phyloP scores from a whole-genome alignment of 53 echinoderm and acorn worm genomes.

The Arbacia lixula region DNA sequence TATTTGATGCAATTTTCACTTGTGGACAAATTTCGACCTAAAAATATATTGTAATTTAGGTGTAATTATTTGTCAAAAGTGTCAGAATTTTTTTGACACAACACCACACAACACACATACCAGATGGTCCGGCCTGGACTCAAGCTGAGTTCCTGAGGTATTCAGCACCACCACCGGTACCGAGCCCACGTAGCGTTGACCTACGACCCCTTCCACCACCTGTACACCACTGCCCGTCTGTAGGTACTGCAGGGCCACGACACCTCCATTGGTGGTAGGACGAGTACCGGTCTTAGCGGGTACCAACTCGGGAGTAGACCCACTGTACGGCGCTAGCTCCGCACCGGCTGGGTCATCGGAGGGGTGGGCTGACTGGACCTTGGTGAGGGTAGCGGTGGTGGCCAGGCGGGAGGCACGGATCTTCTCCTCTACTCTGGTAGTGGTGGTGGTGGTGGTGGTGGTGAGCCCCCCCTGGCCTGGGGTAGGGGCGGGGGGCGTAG shows the following conservation, averaged over 20 bases:
- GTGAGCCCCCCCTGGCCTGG: constrained; percentile 1
- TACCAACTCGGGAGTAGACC: too few relatives aligned
- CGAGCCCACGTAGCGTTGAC: constrained; percentile 35
- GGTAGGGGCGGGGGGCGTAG: neutral
- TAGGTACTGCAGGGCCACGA: constrained; percentile 37
- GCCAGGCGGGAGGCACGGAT: constrained; percentile 17
- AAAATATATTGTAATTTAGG: too few relatives aligned
- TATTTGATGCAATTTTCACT: too few relatives aligned
- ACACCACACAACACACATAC: neutral
- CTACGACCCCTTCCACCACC: constrained; percentile 16
- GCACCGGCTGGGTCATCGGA: constrained; percentile 2
- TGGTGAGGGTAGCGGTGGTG: constrained; percentile 28
- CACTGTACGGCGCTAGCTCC: too few relatives aligned
- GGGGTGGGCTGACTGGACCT: constrained; percentile 4
- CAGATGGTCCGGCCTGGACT: neutral
- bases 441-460: too few relatives aligned
- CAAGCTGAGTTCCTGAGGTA: constrained; percentile 7
- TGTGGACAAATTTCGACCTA: too few relatives aligned
- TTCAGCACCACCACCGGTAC: constrained; percentile 43
- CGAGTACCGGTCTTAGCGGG: too few relatives aligned
- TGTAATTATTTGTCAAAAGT: neutral
- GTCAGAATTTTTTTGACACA: neutral
- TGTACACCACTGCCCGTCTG: constrained; percentile 43
- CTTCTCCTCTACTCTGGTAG: constrained; percentile 8
- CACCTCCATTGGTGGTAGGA: too few relatives aligned